Evolutionary conservation across 1,140 invertebrate genomes (phyloP), one percentile per base, ranked within the genome.

Genomic region (Antheraea pernyi): DNA sequence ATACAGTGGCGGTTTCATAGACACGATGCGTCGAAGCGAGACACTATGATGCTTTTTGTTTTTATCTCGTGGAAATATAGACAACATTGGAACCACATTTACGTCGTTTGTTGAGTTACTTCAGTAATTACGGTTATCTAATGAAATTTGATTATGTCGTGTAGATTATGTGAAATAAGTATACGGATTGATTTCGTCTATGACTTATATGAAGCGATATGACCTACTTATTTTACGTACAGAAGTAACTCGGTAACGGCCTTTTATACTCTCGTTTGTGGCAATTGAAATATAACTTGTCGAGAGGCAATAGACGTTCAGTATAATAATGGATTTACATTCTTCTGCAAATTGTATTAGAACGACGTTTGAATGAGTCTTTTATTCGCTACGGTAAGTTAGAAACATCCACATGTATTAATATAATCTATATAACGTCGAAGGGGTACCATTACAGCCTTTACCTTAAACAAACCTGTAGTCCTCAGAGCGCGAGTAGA

Each of bases 201-300:
- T 53, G 16, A 13, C 10, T 53, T 53, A 53, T 16, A 13, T 53
- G 46, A 10, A 53, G 46, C 46, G 16, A 53, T 6, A 5, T 53
- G 46, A 53, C 46, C 46, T 53, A 53, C 46, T 53, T 53, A 53
- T 53, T 53, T 53, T 53, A 53, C 46, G 16, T 53, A 53, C 46
- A 16, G 13, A 53, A 53, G 11, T 5, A 53, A 53, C 46, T 53
- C 16, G 10, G 46, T 53, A 16, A 2, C 1, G 11, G 11, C 13
- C 46, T 53, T 53, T 53, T 53, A 11, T 53, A 6, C 11, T 53
- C 7, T 53, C 46, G 46, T 53, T 53, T 11, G 46, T n/a, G 16
- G 9, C 46, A 53, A 53, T 53, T 53, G 46, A 16, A 53, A 53
- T 53, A 53, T 53, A 53, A 16, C 11, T 13, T 16, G 39, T n/a